These are phyloP conservation scores for pig (Sus scrofa) DNA, from an alignment of 2,113 vertebrate genomes.

Conservation along the genomic window DNA sequence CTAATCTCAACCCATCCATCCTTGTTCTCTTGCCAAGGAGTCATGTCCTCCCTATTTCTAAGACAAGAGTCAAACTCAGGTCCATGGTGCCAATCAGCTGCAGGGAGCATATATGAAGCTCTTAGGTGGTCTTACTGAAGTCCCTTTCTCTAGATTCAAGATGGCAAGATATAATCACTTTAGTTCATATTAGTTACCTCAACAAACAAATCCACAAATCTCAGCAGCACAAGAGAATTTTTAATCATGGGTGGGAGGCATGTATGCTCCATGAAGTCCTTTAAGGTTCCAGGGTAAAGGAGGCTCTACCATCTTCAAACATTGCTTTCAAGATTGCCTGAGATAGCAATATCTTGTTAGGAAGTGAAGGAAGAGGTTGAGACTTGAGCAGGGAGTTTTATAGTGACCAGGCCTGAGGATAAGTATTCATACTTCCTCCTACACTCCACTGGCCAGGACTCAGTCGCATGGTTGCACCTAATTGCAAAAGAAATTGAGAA, in stretches of 20 bases:
- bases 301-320: background rate
- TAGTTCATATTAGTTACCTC: background rate
- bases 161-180: background rate
- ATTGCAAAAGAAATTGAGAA: background rate
- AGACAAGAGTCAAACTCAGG: background rate
- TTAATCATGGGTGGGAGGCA: background rate
- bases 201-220: slow-evolving; percentile 38
- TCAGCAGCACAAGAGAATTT: background rate
- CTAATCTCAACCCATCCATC: background rate
- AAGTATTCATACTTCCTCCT: background rate
- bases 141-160: background rate
- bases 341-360: background rate
- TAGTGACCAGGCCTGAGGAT: background rate
- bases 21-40: background rate
- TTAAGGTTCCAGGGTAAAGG: background rate
- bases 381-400: background rate
- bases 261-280: background rate
- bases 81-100: background rate
- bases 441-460: background rate
- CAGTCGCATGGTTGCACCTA: background rate
- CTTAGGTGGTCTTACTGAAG: background rate
- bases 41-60: background rate
- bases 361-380: background rate
- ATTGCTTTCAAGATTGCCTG: background rate
- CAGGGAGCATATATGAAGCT: background rate